These are phyloP conservation scores for Coreius guichenoti DNA, from an alignment of 2,797 vertebrate genomes.

Conservation along the genomic window DNA sequence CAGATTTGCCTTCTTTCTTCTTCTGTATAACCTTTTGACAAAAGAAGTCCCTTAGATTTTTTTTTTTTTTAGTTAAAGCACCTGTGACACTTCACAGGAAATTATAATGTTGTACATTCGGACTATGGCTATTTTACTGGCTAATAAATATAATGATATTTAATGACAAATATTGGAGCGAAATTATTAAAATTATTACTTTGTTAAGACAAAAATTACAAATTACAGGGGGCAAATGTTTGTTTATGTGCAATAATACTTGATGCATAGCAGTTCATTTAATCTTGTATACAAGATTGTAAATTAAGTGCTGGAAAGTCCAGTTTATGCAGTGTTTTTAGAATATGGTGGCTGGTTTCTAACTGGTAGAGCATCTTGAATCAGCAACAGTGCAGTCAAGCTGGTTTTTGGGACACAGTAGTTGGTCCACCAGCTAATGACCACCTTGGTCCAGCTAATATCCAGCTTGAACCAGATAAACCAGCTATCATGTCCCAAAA, in stretches of 20 bases:
- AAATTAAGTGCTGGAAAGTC: not conserved
- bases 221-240: not conserved
- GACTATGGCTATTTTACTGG: not conserved
- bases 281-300: not conserved
- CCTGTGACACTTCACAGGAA: constrained; percentile 14
- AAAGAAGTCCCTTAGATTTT: not conserved
- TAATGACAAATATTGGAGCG: too few species aligned
- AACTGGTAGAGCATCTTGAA: not conserved
- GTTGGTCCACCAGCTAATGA: not conserved
- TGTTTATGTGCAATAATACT: not conserved
- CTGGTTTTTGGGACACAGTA: not conserved
- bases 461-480: not conserved
- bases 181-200: too few species aligned
- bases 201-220: not conserved
- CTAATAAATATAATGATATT: not conserved
- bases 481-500: not conserved
- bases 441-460: too few species aligned
- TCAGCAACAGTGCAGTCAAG: not conserved
- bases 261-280: not conserved
- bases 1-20: constrained; percentile 32
- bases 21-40: constrained; percentile 31
- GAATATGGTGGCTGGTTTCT: not conserved
- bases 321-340: not conserved
- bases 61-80: constrained; percentile 29
- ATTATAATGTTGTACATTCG: not conserved